A percentile compares a stretch with the other conserved stretches of the same genome.
These are phyloP conservation scores for Antedon mediterranea DNA, from an alignment of 53 echinoderm and acorn worm genomes.

Conservation along the genomic window DNA sequence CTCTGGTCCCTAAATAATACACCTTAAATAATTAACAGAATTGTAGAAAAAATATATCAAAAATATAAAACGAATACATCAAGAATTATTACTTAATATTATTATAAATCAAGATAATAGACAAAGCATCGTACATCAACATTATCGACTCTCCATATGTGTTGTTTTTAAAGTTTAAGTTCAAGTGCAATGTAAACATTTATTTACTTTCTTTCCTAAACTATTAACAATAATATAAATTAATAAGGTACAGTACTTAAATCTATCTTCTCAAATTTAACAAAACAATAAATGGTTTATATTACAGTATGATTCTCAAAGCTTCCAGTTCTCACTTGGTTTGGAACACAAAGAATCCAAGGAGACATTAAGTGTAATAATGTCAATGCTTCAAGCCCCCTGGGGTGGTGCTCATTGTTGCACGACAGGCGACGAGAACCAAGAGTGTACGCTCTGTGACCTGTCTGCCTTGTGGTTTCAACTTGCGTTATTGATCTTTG, in stretches of 20 bases:
- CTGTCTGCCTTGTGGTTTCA: slow-evolving; percentile 87
- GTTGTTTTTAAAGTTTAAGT: background rate
- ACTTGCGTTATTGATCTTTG: slow-evolving; percentile 50
- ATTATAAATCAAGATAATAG: too few relatives aligned
- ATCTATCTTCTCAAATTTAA: background rate
- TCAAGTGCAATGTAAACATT: too few relatives aligned
- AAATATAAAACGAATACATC: too few relatives aligned
- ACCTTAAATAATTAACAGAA: too few relatives aligned
- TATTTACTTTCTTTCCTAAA: too few relatives aligned
- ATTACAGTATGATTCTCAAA: slow-evolving; percentile 69
- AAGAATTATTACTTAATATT: too few relatives aligned
- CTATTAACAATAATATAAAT: too few relatives aligned
- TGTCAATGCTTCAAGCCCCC: slow-evolving; percentile 60
- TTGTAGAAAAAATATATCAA: too few relatives aligned
- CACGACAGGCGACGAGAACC: background rate
- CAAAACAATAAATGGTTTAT: background rate
- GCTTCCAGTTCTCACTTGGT: slow-evolving; percentile 50
- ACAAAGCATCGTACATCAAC: too few relatives aligned
- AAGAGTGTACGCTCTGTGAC: slow-evolving; percentile 59
- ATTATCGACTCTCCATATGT: too few relatives aligned
- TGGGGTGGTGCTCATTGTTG: slow-evolving; percentile 31
- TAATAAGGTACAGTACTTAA: too few relatives aligned
- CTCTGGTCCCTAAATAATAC: too few relatives aligned
- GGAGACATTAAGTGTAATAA: slow-evolving; percentile 66
- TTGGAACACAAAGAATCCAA: slow-evolving; percentile 80